Base-by-base conservation (phyloP, 2,113 vertebrate genomes). In the Peromyscus polionotus region DNA sequence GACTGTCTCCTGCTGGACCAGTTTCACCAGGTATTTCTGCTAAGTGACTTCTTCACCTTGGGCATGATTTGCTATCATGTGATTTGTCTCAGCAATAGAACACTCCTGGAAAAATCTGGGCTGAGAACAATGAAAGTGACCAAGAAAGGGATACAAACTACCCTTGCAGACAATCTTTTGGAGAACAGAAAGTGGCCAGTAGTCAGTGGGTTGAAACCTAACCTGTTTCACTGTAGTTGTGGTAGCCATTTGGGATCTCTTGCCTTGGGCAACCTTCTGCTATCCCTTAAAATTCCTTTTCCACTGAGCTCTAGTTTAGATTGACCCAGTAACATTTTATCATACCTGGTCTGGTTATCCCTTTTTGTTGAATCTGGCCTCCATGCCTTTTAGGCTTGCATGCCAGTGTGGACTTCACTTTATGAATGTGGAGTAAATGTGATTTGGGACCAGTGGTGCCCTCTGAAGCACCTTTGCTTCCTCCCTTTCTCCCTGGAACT, bases 401-500 rank as follows among this genome's bases (percentile, higher is more conserved):
- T 59, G 57, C 72, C 57, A 80, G 9, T 67, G 36, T 39, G 17
- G 24, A 91, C 54, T 95, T 93, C 42, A 39, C 68, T 80, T 93
- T 54, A 36, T n/a, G 88, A 67, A 85, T 91, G 90, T 73, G 76
- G 72, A 89, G 22, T 54, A 91, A 97, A 76, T 93, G 70, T 73
- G 76, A 88, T 57, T 96, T 93, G 48, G 33, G 36, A 94, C 63
- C n/a, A 73, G 22, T 67, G 85, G 61, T 88, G 51, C 59, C 20
- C 48, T 86, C 33, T n/a, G 39, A 83, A 51, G 51, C 20, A 19
- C 76, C 87, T 76, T 77, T 59, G 3, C 36, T 94, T 17, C 75
- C 57, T 92, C 65, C 9, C 36, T 94, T 17, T 80, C 48, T 92
- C 65, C 9, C 39, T 68, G 70, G 42, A 94, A 85, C 28, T 13